Percentiles rank a stretch among this genome's conserved stretches.
Conservation (phyloP, 1,140 invertebrate genomes). For the Procambarus virginalis region DNA sequence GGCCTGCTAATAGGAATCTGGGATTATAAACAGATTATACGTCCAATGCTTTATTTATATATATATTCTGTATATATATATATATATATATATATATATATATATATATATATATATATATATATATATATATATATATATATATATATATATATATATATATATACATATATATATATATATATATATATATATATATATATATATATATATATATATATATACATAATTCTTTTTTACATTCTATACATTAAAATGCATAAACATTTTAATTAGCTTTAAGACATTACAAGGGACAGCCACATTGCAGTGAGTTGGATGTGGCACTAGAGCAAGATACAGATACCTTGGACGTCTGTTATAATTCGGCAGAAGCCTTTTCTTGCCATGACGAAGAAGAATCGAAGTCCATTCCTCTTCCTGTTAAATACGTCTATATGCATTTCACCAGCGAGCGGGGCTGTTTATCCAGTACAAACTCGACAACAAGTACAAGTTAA, state of each 20-base stretch:
- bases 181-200: constrained; percentile 5
- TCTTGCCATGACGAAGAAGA: not conserved
- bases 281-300: not conserved
- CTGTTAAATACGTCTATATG: constrained; percentile 19
- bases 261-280: not conserved
- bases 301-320: constrained; percentile 19
- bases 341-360: constrained; percentile 1
- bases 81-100: constrained; percentile 5
- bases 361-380: not conserved
- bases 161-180: constrained; percentile 1
- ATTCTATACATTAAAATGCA: not conserved
- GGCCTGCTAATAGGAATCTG: not conserved
- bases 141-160: constrained; percentile 2
- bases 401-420: constrained; percentile 47
- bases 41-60: not conserved
- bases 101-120: constrained; percentile 5
- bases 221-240: not conserved
- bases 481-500: constrained; percentile 58
- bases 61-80: not conserved
- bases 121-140: not conserved
- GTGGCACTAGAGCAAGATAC: constrained; percentile 17
- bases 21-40: constrained; percentile 12
- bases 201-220: constrained; percentile 5
- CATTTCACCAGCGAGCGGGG: constrained; percentile 36
- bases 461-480: constrained; percentile 48